Percentiles rank a stretch among this genome's conserved stretches.
Evolutionary conservation across 2,113 vertebrate genomes (phyloP).

Genomic region (Corythornis cristatus): DNA sequence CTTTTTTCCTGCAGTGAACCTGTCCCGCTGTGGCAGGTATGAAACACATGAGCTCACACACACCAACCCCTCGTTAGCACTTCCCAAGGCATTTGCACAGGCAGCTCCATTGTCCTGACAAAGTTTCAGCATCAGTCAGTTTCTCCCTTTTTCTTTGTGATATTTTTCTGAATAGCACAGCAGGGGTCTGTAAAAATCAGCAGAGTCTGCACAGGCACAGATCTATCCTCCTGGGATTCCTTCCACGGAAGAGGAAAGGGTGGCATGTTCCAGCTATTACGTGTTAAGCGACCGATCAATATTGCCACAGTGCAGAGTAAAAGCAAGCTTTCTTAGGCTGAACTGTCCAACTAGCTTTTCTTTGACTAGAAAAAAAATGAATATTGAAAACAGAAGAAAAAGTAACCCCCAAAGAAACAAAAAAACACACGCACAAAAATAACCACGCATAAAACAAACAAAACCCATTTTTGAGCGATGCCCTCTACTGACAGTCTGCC

Average conservation of each 20-base stretch:
- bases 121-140: not conserved
- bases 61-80: not conserved
- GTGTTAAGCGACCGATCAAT: not conserved
- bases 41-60: not conserved
- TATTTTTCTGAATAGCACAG: not conserved
- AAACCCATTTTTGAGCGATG: not conserved
- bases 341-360: not conserved
- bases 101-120: not conserved
- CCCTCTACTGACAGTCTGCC: not conserved
- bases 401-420: not conserved
- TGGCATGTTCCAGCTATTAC: fast-evolving
- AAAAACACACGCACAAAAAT: not conserved
- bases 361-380: not conserved
- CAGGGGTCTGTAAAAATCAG: not conserved
- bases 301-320: not conserved
- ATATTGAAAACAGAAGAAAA: too few relatives aligned
- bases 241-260: not conserved
- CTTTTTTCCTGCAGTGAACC: not conserved
- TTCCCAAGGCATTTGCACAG: not conserved
- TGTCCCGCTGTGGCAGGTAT: not conserved
- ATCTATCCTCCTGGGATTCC: not conserved
- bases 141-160: not conserved
- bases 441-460: not conserved
- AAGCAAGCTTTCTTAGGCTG: not conserved
- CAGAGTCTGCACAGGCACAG: not conserved